Evolutionary conservation across 2,797 vertebrate genomes (phyloP), one percentile per base, ranked within the genome.

Genomic region (Kryptolebias ocellatus): DNA sequence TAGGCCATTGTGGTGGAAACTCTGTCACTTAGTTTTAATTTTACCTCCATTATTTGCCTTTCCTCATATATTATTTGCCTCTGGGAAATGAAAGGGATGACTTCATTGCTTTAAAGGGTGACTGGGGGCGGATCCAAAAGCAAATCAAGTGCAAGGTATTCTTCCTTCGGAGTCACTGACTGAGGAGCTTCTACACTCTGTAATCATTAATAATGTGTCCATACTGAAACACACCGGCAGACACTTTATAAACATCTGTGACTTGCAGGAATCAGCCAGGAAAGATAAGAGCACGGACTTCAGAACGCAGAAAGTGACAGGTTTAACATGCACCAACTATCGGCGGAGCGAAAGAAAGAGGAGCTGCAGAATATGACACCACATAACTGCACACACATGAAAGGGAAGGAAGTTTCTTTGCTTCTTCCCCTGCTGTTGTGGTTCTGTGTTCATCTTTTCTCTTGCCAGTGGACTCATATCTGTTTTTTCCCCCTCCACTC

Each of bases 131-230:
- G 72, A 88, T 86, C 67, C 80, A 79, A 78, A 80, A 72, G 70
- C 42, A 87, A 90, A 92, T 88, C 92, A 87, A 89, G 60, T 76
- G 74, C 80, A 69, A 74, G 72, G 91, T 93, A 93, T 80, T 72
- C 79, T 90, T 85, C 84, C 83, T 90, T 86, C 62, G 70, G 44
- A 85, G 83, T 72, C 80, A 78, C 76, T 80, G 68, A 85, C 78
- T 82, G 85, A 85, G 84, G 88, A 94, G 92, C 94, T 94, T 93
- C 91, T 94, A 91, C 89, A 84, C 89, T 27, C 1, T 80, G 75
- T 67, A 79, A 83, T 89, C 31, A 76, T 68, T 60, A n/a, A 17
- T 1, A 3, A n/a, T 53, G 58, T 15, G 1, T 60, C 61, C 60
- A 55, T 20, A 20, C 60, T 64, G 67, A 31, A 53, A 60, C 57